These are phyloP conservation scores for Misgurnus mizolepis DNA, from an alignment of 2,113 vertebrate species.

Conservation along the genomic window DNA sequence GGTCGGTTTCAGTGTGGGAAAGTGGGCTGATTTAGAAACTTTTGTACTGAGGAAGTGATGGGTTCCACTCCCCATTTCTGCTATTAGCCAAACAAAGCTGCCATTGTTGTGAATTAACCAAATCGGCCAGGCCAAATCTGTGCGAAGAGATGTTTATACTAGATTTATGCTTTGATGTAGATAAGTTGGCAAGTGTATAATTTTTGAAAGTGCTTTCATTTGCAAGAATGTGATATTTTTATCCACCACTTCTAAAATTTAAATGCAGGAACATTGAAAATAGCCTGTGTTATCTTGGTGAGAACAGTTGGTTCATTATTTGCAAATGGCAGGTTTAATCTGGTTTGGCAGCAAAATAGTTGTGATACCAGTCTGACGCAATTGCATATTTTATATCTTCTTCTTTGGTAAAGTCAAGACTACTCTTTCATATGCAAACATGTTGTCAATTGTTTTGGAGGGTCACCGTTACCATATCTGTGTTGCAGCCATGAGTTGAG, in stretches of 20 bases:
- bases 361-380: neutral
- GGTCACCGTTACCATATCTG: neutral
- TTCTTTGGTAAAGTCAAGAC: neutral
- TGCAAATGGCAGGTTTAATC: neutral
- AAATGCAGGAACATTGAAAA: neutral
- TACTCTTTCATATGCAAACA: too few relatives aligned
- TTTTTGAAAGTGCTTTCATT: neutral
- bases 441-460: neutral
- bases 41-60: neutral
- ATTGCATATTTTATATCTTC: neutral
- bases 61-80: conserved; percentile 41
- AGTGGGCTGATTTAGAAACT: conserved; percentile 19
- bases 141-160: conserved; percentile 12
- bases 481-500: neutral
- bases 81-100: conserved; percentile 36
- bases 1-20: conserved; percentile 42
- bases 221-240: neutral
- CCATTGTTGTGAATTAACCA: conserved; percentile 44
- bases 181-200: conserved; percentile 6
- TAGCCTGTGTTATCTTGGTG: neutral
- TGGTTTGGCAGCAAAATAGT: neutral
- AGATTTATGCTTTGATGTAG: conserved; percentile 3
- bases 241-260: neutral
- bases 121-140: neutral
- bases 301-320: neutral